Conservation (phyloP, 2,113 vertebrate species). For the Nymphicus hollandicus region DNA sequence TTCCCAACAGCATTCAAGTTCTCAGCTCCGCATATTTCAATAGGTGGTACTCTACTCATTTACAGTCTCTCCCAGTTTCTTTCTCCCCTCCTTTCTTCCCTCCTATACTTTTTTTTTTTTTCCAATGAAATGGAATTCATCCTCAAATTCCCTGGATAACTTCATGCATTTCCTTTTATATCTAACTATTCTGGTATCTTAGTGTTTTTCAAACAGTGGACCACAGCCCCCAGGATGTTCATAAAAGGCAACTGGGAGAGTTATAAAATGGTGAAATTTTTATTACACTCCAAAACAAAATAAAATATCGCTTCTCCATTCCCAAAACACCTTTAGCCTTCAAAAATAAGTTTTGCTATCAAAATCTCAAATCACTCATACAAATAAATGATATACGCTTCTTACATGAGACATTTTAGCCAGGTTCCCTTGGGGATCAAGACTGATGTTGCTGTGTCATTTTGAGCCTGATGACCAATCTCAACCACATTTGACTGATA, state of each 20-base stretch:
- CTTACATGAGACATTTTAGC: background rate
- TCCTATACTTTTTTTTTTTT: background rate
- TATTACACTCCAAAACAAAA: slow-evolving; percentile 19
- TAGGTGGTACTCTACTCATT: background rate
- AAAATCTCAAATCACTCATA: slow-evolving; percentile 5
- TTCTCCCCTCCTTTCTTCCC: background rate
- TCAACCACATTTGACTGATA: background rate
- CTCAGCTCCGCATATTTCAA: background rate
- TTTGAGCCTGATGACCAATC: background rate
- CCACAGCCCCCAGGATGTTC: slow-evolving; percentile 14
- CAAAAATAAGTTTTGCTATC: background rate
- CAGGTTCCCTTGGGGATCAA: background rate
- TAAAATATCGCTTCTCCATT: background rate
- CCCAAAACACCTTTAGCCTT: background rate
- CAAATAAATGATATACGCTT: background rate
- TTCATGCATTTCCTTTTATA: background rate
- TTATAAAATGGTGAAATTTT: slow-evolving; percentile 21
- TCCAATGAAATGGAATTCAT: background rate
- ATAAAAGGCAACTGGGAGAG: slow-evolving; percentile 11
- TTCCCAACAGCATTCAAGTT: background rate
- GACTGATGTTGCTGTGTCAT: background rate
- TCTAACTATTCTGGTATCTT: background rate
- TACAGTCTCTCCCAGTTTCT: background rate
- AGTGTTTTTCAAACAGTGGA: background rate
- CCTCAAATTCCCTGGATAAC: background rate